Evolutionary conservation across 2,888 invertebrate species (phyloP).

Genomic region (Drosophila lacicola): DNA sequence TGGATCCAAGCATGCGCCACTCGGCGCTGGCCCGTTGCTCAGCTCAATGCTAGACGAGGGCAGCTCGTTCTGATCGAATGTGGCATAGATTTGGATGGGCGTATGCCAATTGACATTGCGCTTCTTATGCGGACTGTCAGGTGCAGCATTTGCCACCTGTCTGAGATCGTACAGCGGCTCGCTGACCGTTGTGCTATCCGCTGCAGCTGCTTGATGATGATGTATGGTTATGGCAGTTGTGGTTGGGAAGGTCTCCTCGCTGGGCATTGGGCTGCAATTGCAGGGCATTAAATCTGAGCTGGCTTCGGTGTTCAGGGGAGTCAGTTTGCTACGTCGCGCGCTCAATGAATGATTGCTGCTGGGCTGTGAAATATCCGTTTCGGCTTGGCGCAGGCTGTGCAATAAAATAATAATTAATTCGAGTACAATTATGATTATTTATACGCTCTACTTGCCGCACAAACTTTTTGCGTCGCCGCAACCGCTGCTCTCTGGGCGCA

Average conservation of each 20-base stretch:
- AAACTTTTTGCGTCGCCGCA: constrained; percentile 82
- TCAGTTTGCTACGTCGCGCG: constrained; percentile 39
- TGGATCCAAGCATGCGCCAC: constrained; percentile 26
- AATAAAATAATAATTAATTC: background rate
- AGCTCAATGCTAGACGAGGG: constrained; percentile 66
- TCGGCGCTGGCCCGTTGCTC: constrained; percentile 2
- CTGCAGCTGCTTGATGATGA: constrained; percentile 33
- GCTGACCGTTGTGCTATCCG: constrained; percentile 34
- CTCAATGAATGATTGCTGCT: constrained; percentile 49
- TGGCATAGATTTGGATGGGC: constrained; percentile 83
- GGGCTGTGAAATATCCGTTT: constrained; percentile 58
- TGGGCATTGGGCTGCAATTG: constrained; percentile 19
- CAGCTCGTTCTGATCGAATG: constrained; percentile 75
- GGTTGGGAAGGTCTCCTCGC: constrained; percentile 56
- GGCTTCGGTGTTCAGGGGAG: constrained; percentile 21
- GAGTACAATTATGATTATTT: background rate
- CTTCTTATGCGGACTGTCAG: constrained; percentile 76
- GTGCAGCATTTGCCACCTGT: constrained; percentile 18
- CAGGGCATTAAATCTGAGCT: constrained; percentile 24
- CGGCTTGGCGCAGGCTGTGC: constrained; percentile 76
- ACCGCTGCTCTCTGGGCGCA: constrained; percentile 70
- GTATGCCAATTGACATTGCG: constrained; percentile 85
- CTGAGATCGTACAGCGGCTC: constrained; percentile 60
- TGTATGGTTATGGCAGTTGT: constrained; percentile 55
- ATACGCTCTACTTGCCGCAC: constrained; percentile 73